Conservation (phyloP, 2,888 invertebrate genomes). For the Trichacis sp. region DNA sequence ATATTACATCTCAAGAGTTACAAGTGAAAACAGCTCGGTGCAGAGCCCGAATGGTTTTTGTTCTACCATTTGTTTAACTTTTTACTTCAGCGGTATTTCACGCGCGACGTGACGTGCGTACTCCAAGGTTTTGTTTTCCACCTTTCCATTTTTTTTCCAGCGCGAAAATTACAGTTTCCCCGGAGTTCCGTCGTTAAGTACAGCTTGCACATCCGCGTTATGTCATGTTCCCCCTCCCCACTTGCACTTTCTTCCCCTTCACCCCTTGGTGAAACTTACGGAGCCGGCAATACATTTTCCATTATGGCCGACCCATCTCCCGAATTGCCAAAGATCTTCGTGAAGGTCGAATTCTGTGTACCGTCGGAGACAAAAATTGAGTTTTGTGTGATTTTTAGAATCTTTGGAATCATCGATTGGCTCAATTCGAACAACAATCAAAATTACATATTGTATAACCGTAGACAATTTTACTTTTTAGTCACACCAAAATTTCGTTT, state of each 20-base stretch:
- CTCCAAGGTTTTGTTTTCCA: constrained; percentile 36
- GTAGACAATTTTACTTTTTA: too few relatives aligned
- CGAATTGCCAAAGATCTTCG: constrained; percentile 34
- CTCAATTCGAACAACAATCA: too few relatives aligned
- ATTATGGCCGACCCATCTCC: constrained; percentile 54
- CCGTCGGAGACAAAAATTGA: too few relatives aligned
- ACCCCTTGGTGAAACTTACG: constrained; percentile 57
- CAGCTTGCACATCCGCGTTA: constrained; percentile 66
- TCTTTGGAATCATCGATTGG: too few relatives aligned
- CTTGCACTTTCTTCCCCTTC: constrained; percentile 15
- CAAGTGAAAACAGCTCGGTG: too few relatives aligned
- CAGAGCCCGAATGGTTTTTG: constrained; percentile 46
- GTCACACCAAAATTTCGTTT: too few relatives aligned
- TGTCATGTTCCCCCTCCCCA: constrained; percentile 56
- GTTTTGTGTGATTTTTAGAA: too few relatives aligned
- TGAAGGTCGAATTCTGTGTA: constrained; percentile 7
- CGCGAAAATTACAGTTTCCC: constrained; percentile 64
- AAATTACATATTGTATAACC: too few relatives aligned
- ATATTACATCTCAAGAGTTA: too few relatives aligned
- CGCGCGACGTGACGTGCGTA: constrained; percentile 45
- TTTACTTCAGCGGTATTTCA: constrained; percentile 52
- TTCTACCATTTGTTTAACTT: constrained; percentile 55
- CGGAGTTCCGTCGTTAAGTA: constrained; percentile 66
- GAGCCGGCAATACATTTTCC: constrained; percentile 62
- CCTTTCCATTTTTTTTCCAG: constrained; percentile 40